These are phyloP conservation scores for Muscicapa comitata DNA, from an alignment of 2,797 vertebrate species.

Conservation along the genomic window DNA sequence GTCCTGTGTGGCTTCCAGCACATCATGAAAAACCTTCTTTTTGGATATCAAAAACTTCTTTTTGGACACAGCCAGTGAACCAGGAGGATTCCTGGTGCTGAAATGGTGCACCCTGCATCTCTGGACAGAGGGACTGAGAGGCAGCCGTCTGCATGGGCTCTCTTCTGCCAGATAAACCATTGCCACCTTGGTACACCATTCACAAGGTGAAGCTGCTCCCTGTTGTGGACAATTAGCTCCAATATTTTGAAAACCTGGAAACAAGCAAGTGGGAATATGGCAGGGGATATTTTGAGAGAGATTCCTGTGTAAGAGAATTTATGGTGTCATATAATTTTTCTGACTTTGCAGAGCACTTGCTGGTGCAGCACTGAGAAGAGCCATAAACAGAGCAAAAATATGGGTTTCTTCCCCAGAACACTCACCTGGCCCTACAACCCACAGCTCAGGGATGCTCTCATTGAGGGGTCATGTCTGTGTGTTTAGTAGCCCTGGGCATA, in stretches of 20 bases:
- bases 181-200: background rate
- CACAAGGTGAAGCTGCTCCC: background rate
- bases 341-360: background rate
- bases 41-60: background rate
- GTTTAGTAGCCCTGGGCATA: background rate
- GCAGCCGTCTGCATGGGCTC: background rate
- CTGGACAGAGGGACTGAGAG: background rate
- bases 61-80: background rate
- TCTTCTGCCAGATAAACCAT: background rate
- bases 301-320: background rate
- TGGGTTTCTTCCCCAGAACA: background rate
- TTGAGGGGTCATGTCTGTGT: background rate
- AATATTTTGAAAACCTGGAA: background rate
- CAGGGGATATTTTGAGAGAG: background rate
- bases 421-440: background rate
- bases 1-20: background rate
- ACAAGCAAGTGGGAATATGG: background rate
- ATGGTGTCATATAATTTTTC: background rate
- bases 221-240: background rate
- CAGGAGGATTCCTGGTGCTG: background rate
- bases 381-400: background rate
- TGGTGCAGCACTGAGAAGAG: background rate
- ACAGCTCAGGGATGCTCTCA: background rate
- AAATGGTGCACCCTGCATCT: background rate
- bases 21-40: rapidly evolving